phyloP scores from a whole-genome alignment of 35 echinoderm and acorn worm genomes.

The Anneissia japonica region DNA sequence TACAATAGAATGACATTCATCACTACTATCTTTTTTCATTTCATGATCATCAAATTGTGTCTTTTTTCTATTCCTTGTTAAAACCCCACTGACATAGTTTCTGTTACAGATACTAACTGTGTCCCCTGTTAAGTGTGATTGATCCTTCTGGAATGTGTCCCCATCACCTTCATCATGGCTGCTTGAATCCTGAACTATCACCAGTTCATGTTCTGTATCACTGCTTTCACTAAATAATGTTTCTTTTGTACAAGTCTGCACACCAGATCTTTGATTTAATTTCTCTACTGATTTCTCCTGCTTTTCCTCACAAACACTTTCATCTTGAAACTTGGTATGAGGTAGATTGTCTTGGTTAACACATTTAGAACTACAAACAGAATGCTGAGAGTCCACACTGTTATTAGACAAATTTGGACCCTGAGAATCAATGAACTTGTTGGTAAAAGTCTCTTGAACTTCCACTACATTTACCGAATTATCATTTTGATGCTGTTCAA shows the following conservation, averaged over 20 bases:
- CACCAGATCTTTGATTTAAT: not conserved
- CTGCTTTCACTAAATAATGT: not conserved
- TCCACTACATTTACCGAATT: no score
- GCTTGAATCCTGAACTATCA: not conserved
- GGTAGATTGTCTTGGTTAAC: no score
- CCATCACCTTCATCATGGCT: not conserved
- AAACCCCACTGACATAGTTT: not conserved
- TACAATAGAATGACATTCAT: not conserved
- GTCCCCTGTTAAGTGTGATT: not conserved
- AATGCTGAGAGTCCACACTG: no score
- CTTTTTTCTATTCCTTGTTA: not conserved
- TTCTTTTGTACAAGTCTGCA: not conserved
- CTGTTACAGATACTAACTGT: not conserved
- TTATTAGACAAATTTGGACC: no score
- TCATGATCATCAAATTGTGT: not conserved
- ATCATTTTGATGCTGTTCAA: no score
- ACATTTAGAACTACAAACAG: no score
- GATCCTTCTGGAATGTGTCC: not conserved
- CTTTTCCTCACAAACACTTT: no score
- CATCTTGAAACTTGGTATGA: no score
- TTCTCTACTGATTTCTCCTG: no score
- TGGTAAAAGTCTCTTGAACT: no score
- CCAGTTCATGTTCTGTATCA: not conserved
- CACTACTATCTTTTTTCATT: no score
- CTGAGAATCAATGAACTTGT: no score